Percentiles rank a stretch among this genome's conserved stretches.
phyloP scores from a whole-genome alignment of 2,113 vertebrate species.

The Shinisaurus crocodilurus region DNA sequence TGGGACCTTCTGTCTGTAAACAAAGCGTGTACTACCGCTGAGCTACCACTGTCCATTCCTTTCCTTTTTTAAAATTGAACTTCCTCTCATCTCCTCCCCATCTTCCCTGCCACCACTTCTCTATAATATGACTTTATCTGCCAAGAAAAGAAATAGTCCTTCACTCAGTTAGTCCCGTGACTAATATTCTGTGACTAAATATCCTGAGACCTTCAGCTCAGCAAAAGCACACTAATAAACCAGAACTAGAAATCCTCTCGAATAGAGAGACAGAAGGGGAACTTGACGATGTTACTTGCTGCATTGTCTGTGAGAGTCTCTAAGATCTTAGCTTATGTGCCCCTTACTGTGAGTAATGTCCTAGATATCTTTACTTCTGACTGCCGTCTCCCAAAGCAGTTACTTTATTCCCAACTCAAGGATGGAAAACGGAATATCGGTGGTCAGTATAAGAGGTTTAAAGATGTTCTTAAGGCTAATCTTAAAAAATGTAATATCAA shows the following conservation, averaged over 20 bases:
- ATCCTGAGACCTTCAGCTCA: constrained; percentile 32
- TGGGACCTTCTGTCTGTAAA: too few species aligned
- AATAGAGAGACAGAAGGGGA: neutral
- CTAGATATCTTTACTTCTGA: neutral
- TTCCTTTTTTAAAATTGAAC: constrained; percentile 22
- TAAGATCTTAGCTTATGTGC: neutral
- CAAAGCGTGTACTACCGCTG: too few species aligned
- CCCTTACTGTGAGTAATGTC: neutral
- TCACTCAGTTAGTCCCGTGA: constrained; percentile 52
- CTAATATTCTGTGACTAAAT: constrained; percentile 59
- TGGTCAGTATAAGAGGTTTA: too few species aligned
- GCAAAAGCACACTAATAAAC: constrained; percentile 38
- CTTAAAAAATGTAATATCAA: too few species aligned
- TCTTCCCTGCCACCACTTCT: neutral
- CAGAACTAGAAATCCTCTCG: constrained; percentile 9
- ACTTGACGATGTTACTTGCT: neutral
- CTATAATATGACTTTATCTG: constrained; percentile 26
- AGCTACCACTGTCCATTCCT: neutral
- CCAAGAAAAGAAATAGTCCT: constrained; percentile 55
- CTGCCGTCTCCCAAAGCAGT: too few species aligned
- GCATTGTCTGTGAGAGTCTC: neutral
- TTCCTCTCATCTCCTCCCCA: fast-evolving
- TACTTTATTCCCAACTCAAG: too few species aligned
- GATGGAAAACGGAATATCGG: too few species aligned
- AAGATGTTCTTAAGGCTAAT: too few species aligned